Conservation (phyloP, 2,797 vertebrate species). For the Galagoides demidoff region DNA sequence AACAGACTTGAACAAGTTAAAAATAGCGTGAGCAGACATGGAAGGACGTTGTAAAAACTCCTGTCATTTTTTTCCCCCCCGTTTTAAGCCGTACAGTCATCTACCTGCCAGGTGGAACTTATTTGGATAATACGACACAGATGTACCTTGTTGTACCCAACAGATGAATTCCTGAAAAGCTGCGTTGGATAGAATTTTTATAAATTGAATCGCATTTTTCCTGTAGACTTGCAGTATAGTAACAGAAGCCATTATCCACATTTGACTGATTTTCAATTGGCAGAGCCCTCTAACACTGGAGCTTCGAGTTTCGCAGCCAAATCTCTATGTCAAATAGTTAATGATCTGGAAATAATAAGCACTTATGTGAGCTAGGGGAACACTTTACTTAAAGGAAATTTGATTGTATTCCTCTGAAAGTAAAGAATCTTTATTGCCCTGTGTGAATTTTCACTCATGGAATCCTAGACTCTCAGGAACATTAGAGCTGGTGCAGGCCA, state of each 20-base stretch:
- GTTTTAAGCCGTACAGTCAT: slow-evolving; percentile 47
- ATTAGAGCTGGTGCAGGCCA: not conserved
- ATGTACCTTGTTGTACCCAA: slow-evolving; percentile 74
- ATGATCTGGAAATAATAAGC: slow-evolving; percentile 83
- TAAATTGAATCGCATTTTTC: slow-evolving; percentile 81
- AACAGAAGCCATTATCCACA: slow-evolving; percentile 82
- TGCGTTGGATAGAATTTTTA: slow-evolving; percentile 73
- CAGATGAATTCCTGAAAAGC: slow-evolving; percentile 82
- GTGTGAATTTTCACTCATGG: slow-evolving; percentile 54
- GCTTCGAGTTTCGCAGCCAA: slow-evolving; percentile 80
- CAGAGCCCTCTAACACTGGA: slow-evolving; percentile 75
- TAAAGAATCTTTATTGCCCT: slow-evolving; percentile 55
- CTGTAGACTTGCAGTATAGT: slow-evolving; percentile 75
- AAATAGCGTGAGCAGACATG: not conserved
- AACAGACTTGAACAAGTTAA: slow-evolving; percentile 35
- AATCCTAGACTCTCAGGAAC: slow-evolving; percentile 38
- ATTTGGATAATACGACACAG: slow-evolving; percentile 77
- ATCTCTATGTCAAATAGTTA: slow-evolving; percentile 80
- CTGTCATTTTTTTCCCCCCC: not conserved
- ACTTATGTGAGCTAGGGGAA: slow-evolving; percentile 73
- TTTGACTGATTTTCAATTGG: slow-evolving; percentile 80
- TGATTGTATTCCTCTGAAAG: slow-evolving; percentile 73
- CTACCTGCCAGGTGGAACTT: slow-evolving; percentile 78
- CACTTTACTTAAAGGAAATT: slow-evolving; percentile 73
- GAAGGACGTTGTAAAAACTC: slow-evolving; percentile 53